These are phyloP conservation scores for Frieseomelitta varia DNA, from an alignment of 1,140 invertebrate species.

Conservation along the genomic window DNA sequence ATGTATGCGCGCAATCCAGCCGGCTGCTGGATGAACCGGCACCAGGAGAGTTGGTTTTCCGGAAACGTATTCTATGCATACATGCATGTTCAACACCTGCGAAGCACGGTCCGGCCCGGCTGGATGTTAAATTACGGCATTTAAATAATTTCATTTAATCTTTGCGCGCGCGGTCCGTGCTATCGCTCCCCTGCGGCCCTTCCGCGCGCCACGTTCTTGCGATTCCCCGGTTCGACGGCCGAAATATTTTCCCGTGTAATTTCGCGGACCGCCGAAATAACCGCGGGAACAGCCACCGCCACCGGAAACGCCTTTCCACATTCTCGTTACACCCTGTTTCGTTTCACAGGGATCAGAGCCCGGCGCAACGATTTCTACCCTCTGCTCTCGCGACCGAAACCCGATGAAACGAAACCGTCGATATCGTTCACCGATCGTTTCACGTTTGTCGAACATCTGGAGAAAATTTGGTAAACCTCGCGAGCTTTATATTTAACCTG, in stretches of 20 bases:
- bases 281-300: slow-evolving; percentile 14
- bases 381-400: background rate
- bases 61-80: slow-evolving; percentile 76
- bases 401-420: too few relatives aligned
- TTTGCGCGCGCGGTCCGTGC: slow-evolving; percentile 47
- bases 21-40: slow-evolving; percentile 33
- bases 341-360: slow-evolving; percentile 35
- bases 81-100: slow-evolving; percentile 77
- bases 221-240: slow-evolving; percentile 28
- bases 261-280: slow-evolving; percentile 27
- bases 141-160: slow-evolving; percentile 79
- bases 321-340: slow-evolving; percentile 29
- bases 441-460: background rate
- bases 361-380: slow-evolving; percentile 9
- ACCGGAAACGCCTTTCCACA: slow-evolving; percentile 19
- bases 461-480: too few relatives aligned
- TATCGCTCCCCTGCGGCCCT: background rate
- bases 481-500: too few relatives aligned
- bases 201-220: slow-evolving; percentile 6
- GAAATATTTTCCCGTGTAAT: slow-evolving; percentile 47
- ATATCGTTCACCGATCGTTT: slow-evolving; percentile 7
- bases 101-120: slow-evolving; percentile 61
- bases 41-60: slow-evolving; percentile 60
- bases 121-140: slow-evolving; percentile 77
- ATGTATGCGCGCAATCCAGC: slow-evolving; percentile 67